These are phyloP conservation scores for Aphidoletes aphidimyza DNA, from an alignment of 2,888 invertebrate species.

Conservation along the genomic window DNA sequence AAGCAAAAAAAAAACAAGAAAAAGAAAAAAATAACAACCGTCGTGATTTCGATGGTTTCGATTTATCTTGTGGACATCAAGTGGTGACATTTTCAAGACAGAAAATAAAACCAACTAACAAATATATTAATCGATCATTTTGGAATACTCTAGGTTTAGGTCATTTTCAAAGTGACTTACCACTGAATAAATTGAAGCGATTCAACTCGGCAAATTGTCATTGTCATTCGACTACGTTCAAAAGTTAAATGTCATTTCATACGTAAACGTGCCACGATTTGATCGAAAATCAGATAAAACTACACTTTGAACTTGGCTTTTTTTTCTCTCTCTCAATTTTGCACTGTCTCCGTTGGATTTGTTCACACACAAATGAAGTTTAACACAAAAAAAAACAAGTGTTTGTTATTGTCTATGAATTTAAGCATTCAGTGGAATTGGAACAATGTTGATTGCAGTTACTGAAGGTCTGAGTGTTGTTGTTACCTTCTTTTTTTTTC, in stretches of 20 bases:
- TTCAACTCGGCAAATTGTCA: constrained; percentile 19
- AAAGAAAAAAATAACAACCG: background rate
- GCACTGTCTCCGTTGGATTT: background rate
- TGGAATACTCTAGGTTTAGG: no score
- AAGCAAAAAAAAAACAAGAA: no score
- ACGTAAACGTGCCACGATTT: no score
- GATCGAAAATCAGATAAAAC: constrained; percentile 26
- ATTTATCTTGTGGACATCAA: constrained; percentile 10
- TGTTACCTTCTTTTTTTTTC: no score
- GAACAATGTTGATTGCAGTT: background rate
- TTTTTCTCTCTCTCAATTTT: constrained; percentile 1
- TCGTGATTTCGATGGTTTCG: background rate
- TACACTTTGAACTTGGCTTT: constrained; percentile 43
- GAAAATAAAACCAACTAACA: background rate
- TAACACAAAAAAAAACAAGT: no score
- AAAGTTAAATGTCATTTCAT: background rate
- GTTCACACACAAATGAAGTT: background rate
- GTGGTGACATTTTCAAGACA: background rate
- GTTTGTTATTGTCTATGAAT: background rate
- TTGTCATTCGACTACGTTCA: background rate
- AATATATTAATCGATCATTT: no score
- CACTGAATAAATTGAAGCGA: background rate
- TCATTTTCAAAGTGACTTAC: no score
- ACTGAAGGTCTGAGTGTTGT: background rate
- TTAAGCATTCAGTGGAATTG: background rate